These are phyloP conservation scores for Siniperca obscura DNA, from an alignment of 2,797 vertebrate species.

Conservation along the genomic window DNA sequence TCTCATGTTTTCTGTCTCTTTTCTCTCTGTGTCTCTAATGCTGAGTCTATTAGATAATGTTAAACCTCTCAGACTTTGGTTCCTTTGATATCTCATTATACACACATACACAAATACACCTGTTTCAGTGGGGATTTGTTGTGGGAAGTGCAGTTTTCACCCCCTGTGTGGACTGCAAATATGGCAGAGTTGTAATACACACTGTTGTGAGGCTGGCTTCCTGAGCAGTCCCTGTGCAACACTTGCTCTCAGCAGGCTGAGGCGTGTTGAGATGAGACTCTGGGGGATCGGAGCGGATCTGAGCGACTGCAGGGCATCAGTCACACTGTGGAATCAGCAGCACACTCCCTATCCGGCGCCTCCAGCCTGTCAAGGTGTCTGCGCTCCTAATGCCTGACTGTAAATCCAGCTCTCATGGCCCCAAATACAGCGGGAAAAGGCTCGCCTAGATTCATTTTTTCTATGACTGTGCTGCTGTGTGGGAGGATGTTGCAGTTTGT, in stretches of 20 bases:
- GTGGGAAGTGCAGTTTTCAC: constrained; percentile 9
- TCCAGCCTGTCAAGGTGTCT: constrained; percentile 59
- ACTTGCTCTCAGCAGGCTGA: constrained; percentile 49
- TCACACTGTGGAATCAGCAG: constrained; percentile 56
- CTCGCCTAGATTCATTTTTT: constrained; percentile 31
- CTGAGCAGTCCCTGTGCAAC: constrained; percentile 21
- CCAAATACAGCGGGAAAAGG: constrained; percentile 4
- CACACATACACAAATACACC: not conserved
- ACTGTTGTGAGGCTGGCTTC: not conserved
- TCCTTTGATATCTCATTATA: not conserved
- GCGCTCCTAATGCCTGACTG: constrained; percentile 47
- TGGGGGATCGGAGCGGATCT: constrained; percentile 40
- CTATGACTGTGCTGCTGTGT: constrained; percentile 19
- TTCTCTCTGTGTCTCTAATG: not conserved
- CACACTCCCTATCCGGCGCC: constrained; percentile 33
- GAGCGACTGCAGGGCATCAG: constrained; percentile 45
- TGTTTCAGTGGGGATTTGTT: constrained; percentile 18
- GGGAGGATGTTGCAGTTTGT: constrained; percentile 36
- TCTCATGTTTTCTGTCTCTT: not conserved
- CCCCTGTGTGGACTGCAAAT: constrained; percentile 2
- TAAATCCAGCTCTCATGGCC: constrained; percentile 51
- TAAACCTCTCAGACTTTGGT: constrained; percentile 3
- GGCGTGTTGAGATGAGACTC: constrained; percentile 51
- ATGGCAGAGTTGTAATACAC: constrained; percentile 28
- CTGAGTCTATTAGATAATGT: not conserved